Evolutionary conservation across 37 sponge, comb jelly and placozoan species (phyloP), one percentile per base, ranked within the genome.

Genomic region (Crambe crambe): DNA sequence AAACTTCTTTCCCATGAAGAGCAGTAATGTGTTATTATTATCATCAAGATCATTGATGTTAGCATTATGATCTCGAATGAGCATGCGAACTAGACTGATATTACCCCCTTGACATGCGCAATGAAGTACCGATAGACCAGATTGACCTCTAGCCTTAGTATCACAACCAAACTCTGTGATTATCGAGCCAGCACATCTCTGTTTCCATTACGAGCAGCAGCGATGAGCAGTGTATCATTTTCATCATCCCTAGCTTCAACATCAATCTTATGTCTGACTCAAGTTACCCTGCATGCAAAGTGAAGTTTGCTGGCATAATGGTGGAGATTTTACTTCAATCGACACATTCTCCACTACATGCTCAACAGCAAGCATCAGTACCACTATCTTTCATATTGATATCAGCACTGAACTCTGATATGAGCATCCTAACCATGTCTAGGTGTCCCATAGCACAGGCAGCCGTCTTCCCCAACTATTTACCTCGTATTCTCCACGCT

Each of bases 1-100:
- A 42, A 67, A 57, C 56, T 35, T 41, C 5, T 15, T 80, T 69
- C 15, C 80, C 80, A 37, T 51, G 58, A 22, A 42, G 38, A 2
- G 0, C 68, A 67, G 29, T 23, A 8, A 61, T 61, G 30, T 27
- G 5, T 43, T 6, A 3, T 12, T 23, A 72, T 43, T 32, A 54
- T 47, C 26, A 51, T 74, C 22, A 72, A 21, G 4, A 22, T 62
- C 63, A 44, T 35, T 44, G 1, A 68, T 4, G 8, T 68, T 8
- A 68, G 36, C 31, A 36, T 4, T 5, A 32, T 17, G 34, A 3
- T 68, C 37, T 36, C 4, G 37, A 5, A 17, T 37, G 6, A 68
- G 37, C 70, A 35, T 68, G 22, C 6, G 26, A 62, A 6, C 31
- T 30, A 47, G 51, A 47, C 12, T 47, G 12, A 47, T n/a, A n/a